These are phyloP conservation scores for Ailurus styani DNA, from an alignment of 2,113 vertebrate genomes.

Conservation along the genomic window DNA sequence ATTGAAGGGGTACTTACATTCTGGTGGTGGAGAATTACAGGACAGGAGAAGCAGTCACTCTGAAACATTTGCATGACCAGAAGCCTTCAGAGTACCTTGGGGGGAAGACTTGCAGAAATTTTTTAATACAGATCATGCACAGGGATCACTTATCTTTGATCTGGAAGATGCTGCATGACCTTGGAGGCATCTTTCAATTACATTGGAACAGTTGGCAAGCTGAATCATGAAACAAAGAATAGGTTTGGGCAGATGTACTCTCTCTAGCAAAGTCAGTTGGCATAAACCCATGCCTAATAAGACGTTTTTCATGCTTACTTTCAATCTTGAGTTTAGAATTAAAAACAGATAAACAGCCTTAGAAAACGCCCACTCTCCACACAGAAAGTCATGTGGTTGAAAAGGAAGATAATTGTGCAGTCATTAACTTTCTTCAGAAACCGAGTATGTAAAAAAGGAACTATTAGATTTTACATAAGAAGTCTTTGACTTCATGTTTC, in stretches of 20 bases:
- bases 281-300: not conserved
- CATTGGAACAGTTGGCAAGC: not conserved
- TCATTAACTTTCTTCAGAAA: not conserved
- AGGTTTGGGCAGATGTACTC: not conserved
- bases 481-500: not conserved
- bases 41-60: fast-evolving
- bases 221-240: not conserved
- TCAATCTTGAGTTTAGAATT: conserved; percentile 6
- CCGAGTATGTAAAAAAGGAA: not conserved
- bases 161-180: not conserved
- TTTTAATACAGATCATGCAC: too few relatives aligned
- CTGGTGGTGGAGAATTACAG: not conserved
- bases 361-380: not conserved
- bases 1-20: not conserved
- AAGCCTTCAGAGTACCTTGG: not conserved
- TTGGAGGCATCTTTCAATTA: not conserved
- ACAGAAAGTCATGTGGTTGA: not conserved
- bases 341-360: not conserved
- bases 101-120: not conserved
- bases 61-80: fast-evolving
- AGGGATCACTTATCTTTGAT: not conserved
- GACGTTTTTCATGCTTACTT: not conserved
- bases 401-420: not conserved
- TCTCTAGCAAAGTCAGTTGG: not conserved
- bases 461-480: not conserved